A percentile compares a stretch with the other conserved stretches of the same genome.
phyloP scores from a whole-genome alignment of 2,113 vertebrate species.

The Triplophysa siluroides region DNA sequence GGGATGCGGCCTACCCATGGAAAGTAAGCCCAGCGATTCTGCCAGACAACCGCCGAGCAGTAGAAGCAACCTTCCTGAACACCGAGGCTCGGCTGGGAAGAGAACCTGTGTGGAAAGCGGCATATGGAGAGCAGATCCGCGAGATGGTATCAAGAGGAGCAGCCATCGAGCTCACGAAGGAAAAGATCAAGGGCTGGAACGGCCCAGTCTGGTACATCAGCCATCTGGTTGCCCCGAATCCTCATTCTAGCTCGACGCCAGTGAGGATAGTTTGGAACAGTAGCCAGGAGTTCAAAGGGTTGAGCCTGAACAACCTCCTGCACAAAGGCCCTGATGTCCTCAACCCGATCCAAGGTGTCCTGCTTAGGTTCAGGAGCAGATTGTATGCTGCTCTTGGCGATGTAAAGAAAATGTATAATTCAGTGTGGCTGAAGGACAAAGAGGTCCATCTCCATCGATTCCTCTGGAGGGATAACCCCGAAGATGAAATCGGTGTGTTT shows the following conservation, averaged over 20 bases:
- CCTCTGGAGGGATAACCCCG: conserved; percentile 34
- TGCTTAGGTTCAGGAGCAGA: conserved; percentile 26
- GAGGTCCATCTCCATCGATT: conserved; percentile 39
- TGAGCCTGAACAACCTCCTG: conserved; percentile 29
- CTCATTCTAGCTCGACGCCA: conserved; percentile 28
- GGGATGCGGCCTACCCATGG: conserved; percentile 12
- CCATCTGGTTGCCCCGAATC: not conserved
- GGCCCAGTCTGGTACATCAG: not conserved
- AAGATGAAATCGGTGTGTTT: conserved; percentile 29
- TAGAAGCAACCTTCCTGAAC: not conserved
- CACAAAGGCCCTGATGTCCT: conserved; percentile 36
- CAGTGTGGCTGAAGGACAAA: conserved; percentile 33
- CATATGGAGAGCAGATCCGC: conserved; percentile 22
- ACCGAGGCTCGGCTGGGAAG: not conserved
- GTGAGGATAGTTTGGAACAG: conserved; percentile 41
- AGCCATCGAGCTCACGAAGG: conserved; percentile 10
- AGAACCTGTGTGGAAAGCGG: conserved; percentile 19
- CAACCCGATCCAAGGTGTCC: conserved; percentile 35
- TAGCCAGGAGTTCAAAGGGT: conserved; percentile 36
- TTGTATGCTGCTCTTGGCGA: conserved; percentile 30
- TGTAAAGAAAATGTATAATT: conserved; percentile 39
- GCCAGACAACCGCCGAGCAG: conserved; percentile 12
- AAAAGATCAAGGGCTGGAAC: conserved; percentile 5
- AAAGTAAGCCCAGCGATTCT: conserved; percentile 12
- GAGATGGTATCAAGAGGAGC: conserved; percentile 31